Evolutionary conservation across 2,888 invertebrate species (phyloP), one percentile per base, ranked within the genome.

Genomic region (Branchipolynoe longqiensis): DNA sequence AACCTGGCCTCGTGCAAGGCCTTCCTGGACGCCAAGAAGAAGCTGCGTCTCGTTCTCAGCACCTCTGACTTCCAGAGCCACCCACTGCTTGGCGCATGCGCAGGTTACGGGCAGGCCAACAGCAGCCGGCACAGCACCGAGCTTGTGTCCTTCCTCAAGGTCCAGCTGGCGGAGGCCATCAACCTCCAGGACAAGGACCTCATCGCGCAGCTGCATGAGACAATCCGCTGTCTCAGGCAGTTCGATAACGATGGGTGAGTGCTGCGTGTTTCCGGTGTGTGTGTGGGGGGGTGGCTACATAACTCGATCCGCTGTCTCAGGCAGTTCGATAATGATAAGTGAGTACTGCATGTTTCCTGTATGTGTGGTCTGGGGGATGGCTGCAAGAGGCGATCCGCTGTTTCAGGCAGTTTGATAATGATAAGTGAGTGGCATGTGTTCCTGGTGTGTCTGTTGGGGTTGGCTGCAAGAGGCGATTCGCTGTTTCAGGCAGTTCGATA

Each of bases 41-140:
- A 98, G 92, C 94, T 99, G 87, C 95, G 99, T 33, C 95, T 97
- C 90, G 98, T 99, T 84, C 95, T 99, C 48, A 97, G 98, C 88
- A 97, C 96, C 90, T 97, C 97, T 0, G 97, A 98, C 88, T 91
- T 92, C 85, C 91, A 92, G 87, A 89, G 90, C 73, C 56, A 81
- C 81, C 81, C 85, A 14, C 31, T 41, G 28, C n/a, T 81, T 14
- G 40, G 56, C 31, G n/a, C 64, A 1, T 38, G 81, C 59, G 38
- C 6, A 4, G 84, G 62, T 6, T 84, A 58, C 78, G 74, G 58
- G 0, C 82, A 82, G 56, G 48, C 48, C 28, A 78, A 78, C 28
- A 56, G 74, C 25, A 84, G 84, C 48, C 88, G 90, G 22, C 89
- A 90, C 81, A 91, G 91, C 64, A 91, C 90, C 81, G 93, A 93